Base-by-base conservation (phyloP, 2,888 invertebrate species). In the Pristionchus exspectatus region DNA sequence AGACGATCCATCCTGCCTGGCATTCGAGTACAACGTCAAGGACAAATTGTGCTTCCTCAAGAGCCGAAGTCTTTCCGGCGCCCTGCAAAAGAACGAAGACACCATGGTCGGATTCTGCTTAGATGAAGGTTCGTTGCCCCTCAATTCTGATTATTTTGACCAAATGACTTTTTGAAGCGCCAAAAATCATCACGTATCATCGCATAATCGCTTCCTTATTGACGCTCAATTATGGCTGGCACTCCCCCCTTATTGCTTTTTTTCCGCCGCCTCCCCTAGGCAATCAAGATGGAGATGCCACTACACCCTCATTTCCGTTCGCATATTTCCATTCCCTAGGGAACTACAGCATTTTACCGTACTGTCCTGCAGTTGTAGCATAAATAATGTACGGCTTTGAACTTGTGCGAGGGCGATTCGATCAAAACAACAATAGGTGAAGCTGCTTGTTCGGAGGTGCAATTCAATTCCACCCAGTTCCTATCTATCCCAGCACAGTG, bases 1-100 rank as follows among this genome's bases (percentile, higher is more conserved):
- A 86, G 92, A 91, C 86, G 92, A 92, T 86, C 90, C 90, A 56
- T 92, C 92, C 27, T 92, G 92, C 85, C 90, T 92, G 56, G 92
- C 91, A 21, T 92, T 90, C 88, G 91, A 92, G 86, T 92, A 90
- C 90, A 90, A 90, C 87, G 89, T 90, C 30, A 90, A 90, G 72
- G 89, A 87, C 33, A 50, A 81, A 44, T 77, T 90, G 1, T 92
- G 92, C 89, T 91, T 90, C 83, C 90, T 92, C 84, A 92, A 92
- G 90, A 91, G 91, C 38, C 83, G 91, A 18, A 90, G 90, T 89
- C 90, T 90, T 12, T 91, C 92, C 14, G 91, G 91, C 18, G 85
- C 90, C 27, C 74, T 92, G 38, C 72, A 89, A 10, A 74, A 87
- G 77, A 91, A 91, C 63, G 90, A 90, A 63, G 90, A 91, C 66